phyloP scores from a whole-genome alignment of 2,888 invertebrate genomes.

The Blastobasis adustella region DNA sequence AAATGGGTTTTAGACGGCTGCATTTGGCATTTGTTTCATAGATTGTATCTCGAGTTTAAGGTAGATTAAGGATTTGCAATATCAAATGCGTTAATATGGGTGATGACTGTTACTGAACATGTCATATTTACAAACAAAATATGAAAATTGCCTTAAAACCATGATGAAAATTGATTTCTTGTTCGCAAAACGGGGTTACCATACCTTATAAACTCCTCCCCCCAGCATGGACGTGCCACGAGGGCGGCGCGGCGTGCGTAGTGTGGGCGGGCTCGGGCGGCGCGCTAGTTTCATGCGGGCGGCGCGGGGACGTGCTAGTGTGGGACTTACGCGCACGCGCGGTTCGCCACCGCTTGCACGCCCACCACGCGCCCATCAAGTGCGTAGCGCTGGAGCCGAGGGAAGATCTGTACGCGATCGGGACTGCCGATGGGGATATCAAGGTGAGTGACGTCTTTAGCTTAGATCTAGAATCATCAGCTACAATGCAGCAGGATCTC shows the following conservation, averaged over 20 bases:
- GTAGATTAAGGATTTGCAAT: no score
- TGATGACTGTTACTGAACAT: no score
- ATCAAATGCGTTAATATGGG: no score
- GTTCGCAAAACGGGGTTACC: no score
- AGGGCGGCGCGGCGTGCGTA: slow-evolving; percentile 92
- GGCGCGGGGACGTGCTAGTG: slow-evolving; percentile 96
- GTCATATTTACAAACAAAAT: no score
- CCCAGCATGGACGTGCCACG: slow-evolving; percentile 93
- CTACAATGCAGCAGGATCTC: no score
- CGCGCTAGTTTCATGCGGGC: slow-evolving; percentile 95
- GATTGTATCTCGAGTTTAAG: no score
- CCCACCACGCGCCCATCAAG: slow-evolving; percentile 95
- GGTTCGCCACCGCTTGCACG: slow-evolving; percentile 86
- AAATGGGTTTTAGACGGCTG: no score
- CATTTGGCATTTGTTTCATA: no score
- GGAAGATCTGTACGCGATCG: slow-evolving; percentile 97
- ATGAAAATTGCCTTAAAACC: no score
- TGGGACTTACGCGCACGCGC: slow-evolving; percentile 95
- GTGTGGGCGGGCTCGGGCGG: slow-evolving; percentile 95
- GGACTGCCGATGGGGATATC: slow-evolving; percentile 94
- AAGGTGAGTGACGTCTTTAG: slow-evolving; percentile 73
- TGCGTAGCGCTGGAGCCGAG: slow-evolving; percentile 95
- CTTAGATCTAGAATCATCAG: no score
- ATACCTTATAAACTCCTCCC: not conserved
- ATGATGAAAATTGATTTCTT: no score